phyloP scores from a whole-genome alignment of 2,797 vertebrate species.

The Eulemur coronatus region DNA sequence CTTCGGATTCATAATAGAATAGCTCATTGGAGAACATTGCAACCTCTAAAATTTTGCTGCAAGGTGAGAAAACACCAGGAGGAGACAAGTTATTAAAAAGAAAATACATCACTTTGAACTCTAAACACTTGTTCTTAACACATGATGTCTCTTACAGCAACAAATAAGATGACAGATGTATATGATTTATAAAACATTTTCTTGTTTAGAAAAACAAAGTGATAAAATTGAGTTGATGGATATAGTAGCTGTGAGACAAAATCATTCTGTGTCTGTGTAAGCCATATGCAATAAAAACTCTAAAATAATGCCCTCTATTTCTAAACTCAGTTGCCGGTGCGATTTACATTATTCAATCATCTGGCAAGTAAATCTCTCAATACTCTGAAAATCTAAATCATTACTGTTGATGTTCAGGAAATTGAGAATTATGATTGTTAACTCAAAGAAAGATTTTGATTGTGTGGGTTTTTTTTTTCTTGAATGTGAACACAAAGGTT shows the following conservation, averaged over 20 bases:
- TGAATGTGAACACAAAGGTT: not conserved
- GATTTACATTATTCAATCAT: conserved; percentile 35
- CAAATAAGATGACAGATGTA: conserved; percentile 9
- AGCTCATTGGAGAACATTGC: conserved; percentile 14
- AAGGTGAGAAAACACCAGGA: conserved; percentile 58
- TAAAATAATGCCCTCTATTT: conserved; percentile 34
- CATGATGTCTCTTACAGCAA: not conserved
- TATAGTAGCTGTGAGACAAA: conserved; percentile 29
- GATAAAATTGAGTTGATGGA: conserved; percentile 47
- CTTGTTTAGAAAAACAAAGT: conserved; percentile 54
- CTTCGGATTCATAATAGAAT: conserved; percentile 59
- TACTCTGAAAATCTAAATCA: conserved; percentile 34
- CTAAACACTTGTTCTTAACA: conserved; percentile 29
- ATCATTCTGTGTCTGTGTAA: conserved; percentile 29
- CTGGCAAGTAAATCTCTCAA: conserved; percentile 13
- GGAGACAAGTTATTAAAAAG: not conserved
- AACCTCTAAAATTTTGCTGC: conserved; percentile 53
- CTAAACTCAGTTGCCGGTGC: conserved; percentile 6
- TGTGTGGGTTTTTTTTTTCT: not conserved
- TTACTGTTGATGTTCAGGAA: not conserved
- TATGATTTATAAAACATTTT: conserved; percentile 63
- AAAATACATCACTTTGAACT: conserved; percentile 42
- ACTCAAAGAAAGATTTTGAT: not conserved
- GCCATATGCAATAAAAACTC: conserved; percentile 25
- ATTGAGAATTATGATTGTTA: not conserved